Evolutionary conservation across 2,113 vertebrate genomes (phyloP).

Genomic region (Pleuronectes platessa): DNA sequence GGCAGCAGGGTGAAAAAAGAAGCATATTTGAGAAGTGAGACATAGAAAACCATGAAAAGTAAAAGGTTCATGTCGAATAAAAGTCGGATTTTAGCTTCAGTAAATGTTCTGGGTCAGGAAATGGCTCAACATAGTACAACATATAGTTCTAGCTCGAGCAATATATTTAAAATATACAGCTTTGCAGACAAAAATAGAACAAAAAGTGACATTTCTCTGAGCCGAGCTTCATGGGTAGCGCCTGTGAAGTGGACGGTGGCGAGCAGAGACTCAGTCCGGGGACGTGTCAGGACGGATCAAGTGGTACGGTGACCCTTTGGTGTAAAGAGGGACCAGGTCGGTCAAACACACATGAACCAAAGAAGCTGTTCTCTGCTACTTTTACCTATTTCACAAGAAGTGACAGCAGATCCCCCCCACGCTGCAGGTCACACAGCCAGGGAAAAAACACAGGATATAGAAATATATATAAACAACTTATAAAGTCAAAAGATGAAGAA

Average conservation of each 20-base stretch:
- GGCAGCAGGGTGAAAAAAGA: neutral
- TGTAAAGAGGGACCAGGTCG: conserved; percentile 36
- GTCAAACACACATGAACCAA: conserved; percentile 33
- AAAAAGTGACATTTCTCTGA: conserved; percentile 25
- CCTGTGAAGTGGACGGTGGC: conserved; percentile 20
- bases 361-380: conserved; percentile 30
- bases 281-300: conserved; percentile 57
- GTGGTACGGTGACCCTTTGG: conserved; percentile 4
- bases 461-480: too few relatives aligned
- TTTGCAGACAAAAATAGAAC: too few relatives aligned
- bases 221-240: conserved; percentile 20
- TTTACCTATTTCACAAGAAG: conserved; percentile 28
- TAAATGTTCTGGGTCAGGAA: too few relatives aligned
- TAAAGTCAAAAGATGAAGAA: too few relatives aligned
- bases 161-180: too few relatives aligned
- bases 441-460: too few relatives aligned
- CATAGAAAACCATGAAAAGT: neutral
- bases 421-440: too few relatives aligned
- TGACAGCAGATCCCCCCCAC: neutral
- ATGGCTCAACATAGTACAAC: too few relatives aligned
- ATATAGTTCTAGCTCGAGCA: too few relatives aligned
- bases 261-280: conserved; percentile 16
- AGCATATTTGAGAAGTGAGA: neutral
- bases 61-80: neutral
- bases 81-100: neutral